These are phyloP conservation scores for Spilogale gracilis DNA, from an alignment of 2,113 vertebrate species.

Conservation along the genomic window DNA sequence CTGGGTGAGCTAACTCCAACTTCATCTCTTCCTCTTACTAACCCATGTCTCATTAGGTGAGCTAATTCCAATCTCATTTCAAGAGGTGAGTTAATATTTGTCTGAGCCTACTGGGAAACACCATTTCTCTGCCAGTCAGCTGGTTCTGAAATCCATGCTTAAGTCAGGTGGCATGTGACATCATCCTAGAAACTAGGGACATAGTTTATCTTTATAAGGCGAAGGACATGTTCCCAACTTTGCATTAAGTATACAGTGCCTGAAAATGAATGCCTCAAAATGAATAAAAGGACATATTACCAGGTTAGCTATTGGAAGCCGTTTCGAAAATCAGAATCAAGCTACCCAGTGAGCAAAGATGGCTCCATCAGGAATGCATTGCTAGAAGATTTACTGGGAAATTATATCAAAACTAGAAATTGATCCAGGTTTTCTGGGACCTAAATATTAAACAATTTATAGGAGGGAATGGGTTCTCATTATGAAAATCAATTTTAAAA, in stretches of 20 bases:
- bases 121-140: not conserved
- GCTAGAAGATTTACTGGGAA: not conserved
- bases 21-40: not conserved
- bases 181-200: not conserved
- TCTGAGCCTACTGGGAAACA: not conserved
- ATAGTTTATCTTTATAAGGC: not conserved
- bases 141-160: slow-evolving; percentile 46
- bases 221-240: not conserved
- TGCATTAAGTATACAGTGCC: not conserved
- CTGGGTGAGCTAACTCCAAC: slow-evolving; percentile 3
- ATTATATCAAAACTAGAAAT: not conserved
- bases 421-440: not conserved
- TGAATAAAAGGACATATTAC: not conserved
- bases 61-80: not conserved
- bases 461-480: not conserved
- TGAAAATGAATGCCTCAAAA: not conserved
- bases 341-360: not conserved
- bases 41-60: not conserved
- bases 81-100: slow-evolving; percentile 30
- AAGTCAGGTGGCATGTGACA: slow-evolving; percentile 28
- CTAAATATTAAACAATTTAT: slow-evolving; percentile 19
- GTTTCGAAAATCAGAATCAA: not conserved
- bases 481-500: not conserved
- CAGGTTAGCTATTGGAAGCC: not conserved
- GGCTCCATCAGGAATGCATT: not conserved